Base-by-base conservation (phyloP, 2,113 vertebrate species). In the Urocolius indicus region DNA sequence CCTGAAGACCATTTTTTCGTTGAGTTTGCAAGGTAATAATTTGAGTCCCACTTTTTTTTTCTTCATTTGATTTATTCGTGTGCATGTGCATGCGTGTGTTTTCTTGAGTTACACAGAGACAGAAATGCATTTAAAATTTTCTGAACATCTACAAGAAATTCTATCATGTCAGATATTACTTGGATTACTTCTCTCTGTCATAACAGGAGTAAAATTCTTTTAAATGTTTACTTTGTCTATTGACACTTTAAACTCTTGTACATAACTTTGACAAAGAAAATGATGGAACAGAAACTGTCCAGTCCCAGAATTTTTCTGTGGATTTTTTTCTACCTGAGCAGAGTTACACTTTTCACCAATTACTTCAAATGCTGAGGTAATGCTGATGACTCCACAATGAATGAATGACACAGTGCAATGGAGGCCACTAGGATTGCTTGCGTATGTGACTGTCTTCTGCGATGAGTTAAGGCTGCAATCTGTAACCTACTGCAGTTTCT, bases 191-290 rank as follows among this genome's bases (percentile, higher is more conserved):
- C 24, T 57, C 15, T 48, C 27, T 81, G 36, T 89, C 54, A 41
- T 68, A 84, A 57, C 5, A 46, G 16, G 22, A 90, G 93, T 92
- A 84, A 95, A 94, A 94, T 65, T 74, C 49, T 81, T 83, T 82
- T 82, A 68, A 52, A 84, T 77, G 32, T 74, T 74, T 80, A 16
- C 13, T 55, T 87, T 89, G 24, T 49, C 38, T 84, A 27, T 74
- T 88, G 59, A 67, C 26, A 57, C 13, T 86, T 92, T 6, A 63
- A 90, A 29, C 9, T 27, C 21, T 36, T 46, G 32, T 59, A 48
- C 7, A 7, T 51, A 41, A 76, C 43, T 74, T 24, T 59, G 67
- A 34, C 69, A 85, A 83, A 67, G 5, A 71, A 86, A 52, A 6
- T 32, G 51, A 14, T 27, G 52, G 76, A 68, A 75, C 52, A 74